Evolutionary conservation across 2,888 invertebrate genomes (phyloP).

Genomic region (Carabus problematicus): DNA sequence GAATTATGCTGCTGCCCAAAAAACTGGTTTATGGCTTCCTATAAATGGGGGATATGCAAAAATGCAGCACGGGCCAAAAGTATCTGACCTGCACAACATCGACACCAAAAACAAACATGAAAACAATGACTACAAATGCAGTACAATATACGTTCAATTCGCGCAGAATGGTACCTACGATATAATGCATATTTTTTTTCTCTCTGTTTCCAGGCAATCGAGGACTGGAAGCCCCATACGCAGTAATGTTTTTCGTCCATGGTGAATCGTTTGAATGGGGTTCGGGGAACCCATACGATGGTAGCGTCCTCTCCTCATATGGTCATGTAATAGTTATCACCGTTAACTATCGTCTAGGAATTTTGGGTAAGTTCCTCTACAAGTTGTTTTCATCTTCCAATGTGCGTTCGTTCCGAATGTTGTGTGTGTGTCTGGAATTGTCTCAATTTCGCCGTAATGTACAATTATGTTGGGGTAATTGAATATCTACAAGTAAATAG

Average conservation of each 20-base stretch:
- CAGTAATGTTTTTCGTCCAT: constrained; percentile 81
- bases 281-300: constrained; percentile 86
- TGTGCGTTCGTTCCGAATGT: too few relatives aligned
- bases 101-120: too few relatives aligned
- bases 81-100: too few relatives aligned
- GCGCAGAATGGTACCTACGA: not conserved
- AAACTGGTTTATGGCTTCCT: too few relatives aligned
- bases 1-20: too few relatives aligned
- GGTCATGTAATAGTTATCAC: constrained; percentile 83
- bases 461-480: too few relatives aligned
- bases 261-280: constrained; percentile 87
- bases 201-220: constrained; percentile 68
- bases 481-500: too few relatives aligned
- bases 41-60: too few relatives aligned
- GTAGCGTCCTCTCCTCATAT: constrained; percentile 78
- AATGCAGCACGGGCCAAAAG: too few relatives aligned
- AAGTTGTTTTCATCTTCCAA: not conserved
- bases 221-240: constrained; percentile 79
- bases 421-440: too few relatives aligned
- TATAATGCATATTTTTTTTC: constrained; percentile 6
- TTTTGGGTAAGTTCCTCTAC: constrained; percentile 72
- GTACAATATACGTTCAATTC: not conserved
- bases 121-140: not conserved
- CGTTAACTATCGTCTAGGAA: constrained; percentile 83
- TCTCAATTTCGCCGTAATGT: too few relatives aligned